phyloP scores from a whole-genome alignment of 1,140 invertebrate genomes.

The Cydia splendana region DNA sequence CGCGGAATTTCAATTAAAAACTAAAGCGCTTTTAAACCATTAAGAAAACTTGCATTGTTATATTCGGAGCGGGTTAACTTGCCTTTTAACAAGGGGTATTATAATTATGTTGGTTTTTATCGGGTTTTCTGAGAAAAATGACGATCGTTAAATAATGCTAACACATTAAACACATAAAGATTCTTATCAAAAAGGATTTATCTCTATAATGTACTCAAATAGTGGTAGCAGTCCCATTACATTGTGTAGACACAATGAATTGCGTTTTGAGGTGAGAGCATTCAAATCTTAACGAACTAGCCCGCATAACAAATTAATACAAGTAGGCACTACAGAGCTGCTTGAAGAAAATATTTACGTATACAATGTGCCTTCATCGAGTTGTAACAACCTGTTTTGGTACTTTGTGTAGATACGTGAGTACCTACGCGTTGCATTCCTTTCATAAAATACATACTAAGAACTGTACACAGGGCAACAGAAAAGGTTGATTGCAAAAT shows the following conservation, averaged over 20 bases:
- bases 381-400: constrained; percentile 66
- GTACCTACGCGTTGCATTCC: constrained; percentile 59
- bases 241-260: constrained; percentile 14
- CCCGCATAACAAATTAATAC: constrained; percentile 52
- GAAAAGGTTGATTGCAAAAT: not conserved
- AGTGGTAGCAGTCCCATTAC: not conserved
- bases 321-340: constrained; percentile 54
- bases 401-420: constrained; percentile 43
- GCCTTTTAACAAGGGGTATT: not conserved
- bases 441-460: constrained; percentile 47
- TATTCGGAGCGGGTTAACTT: constrained; percentile 20
- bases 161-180: constrained; percentile 38
- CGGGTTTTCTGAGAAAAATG: constrained; percentile 25
- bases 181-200: constrained; percentile 52
- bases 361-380: constrained; percentile 44
- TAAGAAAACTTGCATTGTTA: constrained; percentile 28
- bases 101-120: constrained; percentile 16
- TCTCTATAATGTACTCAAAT: constrained; percentile 33
- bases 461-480: constrained; percentile 13
- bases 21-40: constrained; percentile 45
- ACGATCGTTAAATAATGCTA: not conserved
- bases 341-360: constrained; percentile 47
- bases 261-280: constrained; percentile 2
- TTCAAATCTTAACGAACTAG: not conserved
- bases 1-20: constrained; percentile 71